A percentile compares a stretch with the other conserved stretches of the same genome.
Evolutionary conservation across 1,140 invertebrate species (phyloP).

Genomic region (Drosophila nigromelanica): DNA sequence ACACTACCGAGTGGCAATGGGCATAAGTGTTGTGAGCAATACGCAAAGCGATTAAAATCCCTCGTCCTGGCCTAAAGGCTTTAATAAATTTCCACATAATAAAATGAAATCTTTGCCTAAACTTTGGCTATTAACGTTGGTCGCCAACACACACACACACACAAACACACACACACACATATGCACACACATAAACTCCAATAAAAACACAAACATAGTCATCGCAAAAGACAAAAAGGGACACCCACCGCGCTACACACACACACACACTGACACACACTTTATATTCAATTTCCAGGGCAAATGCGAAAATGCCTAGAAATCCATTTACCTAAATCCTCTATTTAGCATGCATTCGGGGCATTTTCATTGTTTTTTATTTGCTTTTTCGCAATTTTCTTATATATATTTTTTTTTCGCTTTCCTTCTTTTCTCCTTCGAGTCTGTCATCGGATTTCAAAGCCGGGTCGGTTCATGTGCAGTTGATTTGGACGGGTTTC

Average conservation of each 20-base stretch:
- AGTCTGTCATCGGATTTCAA: conserved; percentile 74
- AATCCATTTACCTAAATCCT: conserved; percentile 82
- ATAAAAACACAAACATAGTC: conserved; percentile 50
- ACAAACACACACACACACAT: conserved; percentile 32
- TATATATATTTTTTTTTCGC: background rate
- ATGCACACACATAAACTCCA: conserved; percentile 27
- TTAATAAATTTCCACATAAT: conserved; percentile 80
- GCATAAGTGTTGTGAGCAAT: conserved; percentile 41
- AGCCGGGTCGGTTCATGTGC: conserved; percentile 33
- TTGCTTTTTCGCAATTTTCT: conserved; percentile 45
- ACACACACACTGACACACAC: conserved; percentile 17
- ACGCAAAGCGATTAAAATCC: conserved; percentile 67
- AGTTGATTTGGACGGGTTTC: conserved; percentile 71
- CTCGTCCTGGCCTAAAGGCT: conserved; percentile 59
- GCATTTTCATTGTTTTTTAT: conserved; percentile 81
- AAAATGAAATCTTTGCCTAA: conserved; percentile 77
- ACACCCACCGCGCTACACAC: conserved; percentile 9
- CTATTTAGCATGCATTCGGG: conserved; percentile 81
- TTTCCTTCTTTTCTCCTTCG: conserved; percentile 14
- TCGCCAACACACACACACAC: conserved; percentile 37
- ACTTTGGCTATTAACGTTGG: conserved; percentile 72
- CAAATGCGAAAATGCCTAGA: conserved; percentile 80
- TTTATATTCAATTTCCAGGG: conserved; percentile 79
- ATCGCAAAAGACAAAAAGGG: conserved; percentile 23
- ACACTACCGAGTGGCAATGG: background rate